Evolutionary conservation across 1,140 invertebrate genomes (phyloP).

Genomic region (Zaprionus kolodkinae): DNA sequence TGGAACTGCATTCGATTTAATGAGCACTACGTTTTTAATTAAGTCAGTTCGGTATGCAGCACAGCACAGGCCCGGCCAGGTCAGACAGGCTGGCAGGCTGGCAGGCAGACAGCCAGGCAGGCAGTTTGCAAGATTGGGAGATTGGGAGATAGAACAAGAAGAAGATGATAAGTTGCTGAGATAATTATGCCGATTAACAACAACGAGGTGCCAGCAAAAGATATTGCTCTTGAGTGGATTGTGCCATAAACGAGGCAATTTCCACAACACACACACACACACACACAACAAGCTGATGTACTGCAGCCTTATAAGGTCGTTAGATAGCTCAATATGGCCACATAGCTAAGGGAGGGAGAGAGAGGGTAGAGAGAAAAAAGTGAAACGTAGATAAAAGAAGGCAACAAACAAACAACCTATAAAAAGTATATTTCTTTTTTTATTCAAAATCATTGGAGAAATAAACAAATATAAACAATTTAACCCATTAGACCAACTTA

Average conservation of each 20-base stretch:
- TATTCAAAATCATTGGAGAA: too few relatives aligned
- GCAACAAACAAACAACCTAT: too few relatives aligned
- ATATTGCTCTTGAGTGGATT: neutral
- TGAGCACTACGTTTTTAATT: conserved; percentile 69
- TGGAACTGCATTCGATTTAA: conserved; percentile 67
- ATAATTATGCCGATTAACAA: conserved; percentile 34
- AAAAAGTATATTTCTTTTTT: too few relatives aligned
- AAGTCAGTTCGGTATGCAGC: conserved; percentile 47
- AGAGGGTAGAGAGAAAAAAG: neutral
- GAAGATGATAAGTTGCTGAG: conserved; percentile 11
- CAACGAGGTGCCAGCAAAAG: conserved; percentile 6
- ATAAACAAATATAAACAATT: too few relatives aligned
- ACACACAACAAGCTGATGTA: conserved; percentile 2
- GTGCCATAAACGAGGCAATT: neutral
- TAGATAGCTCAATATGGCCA: neutral
- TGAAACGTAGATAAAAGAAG: too few relatives aligned
- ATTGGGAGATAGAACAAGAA: conserved; percentile 1
- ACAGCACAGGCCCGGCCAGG: neutral
- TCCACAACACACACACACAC: too few relatives aligned
- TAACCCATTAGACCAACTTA: too few relatives aligned
- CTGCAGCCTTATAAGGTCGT: neutral
- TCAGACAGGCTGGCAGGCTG: neutral
- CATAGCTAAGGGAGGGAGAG: neutral
- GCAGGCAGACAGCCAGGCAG: conserved; percentile 1
- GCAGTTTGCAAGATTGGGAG: neutral